Base-by-base conservation (phyloP, 2,113 vertebrate species). In the Tylochromis polylepis region DNA sequence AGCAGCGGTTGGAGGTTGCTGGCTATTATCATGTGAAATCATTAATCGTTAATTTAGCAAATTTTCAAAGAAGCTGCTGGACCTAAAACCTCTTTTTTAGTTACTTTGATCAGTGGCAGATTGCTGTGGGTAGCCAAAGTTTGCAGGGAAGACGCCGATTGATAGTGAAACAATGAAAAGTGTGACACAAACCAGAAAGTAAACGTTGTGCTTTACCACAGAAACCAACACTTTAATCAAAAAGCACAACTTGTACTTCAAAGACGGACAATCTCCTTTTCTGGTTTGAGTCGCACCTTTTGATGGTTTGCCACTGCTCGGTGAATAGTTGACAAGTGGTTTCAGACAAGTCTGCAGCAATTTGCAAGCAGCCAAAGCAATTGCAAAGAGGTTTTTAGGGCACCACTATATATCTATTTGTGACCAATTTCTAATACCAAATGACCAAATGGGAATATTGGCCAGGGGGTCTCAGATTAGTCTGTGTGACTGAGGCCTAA, bases 1-100 rank as follows among this genome's bases (percentile, higher is more conserved):
- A 2, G n/a, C 0, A 2, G 36, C 2, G 4, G 2, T 38, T 38
- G 0, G 20, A 20, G 0, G 2, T 22, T 67, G 0, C 34, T 67
- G 34, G 11, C 20, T 60, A 18, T 34, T 34, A 62, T 34, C 31
- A 62, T 34, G 20, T 41, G n/a, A 67, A 41, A 67, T 31, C 58
- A 31, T 60, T 18, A 31, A 31, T 0, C 31, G 8, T 60, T 31
- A 60, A 31, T 18, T 0, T 60, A 31, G 58, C 5, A 18, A 60
- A 60, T 31, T 60, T 60, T 60, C 27, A 60, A 60, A 31, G 27
- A 60, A 60, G 8, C 58, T 0, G 58, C 58, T 18, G 3, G 58
- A 60, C 27, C 15, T 10, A 60, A 3, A 31, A 60, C 3, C 15
- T 60, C 8, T 60, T 60, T 10, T 60, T 31, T 31, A 29, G 31